Conservation (phyloP, 1,140 invertebrate genomes). For the Daktulosphaira vitifoliae region DNA sequence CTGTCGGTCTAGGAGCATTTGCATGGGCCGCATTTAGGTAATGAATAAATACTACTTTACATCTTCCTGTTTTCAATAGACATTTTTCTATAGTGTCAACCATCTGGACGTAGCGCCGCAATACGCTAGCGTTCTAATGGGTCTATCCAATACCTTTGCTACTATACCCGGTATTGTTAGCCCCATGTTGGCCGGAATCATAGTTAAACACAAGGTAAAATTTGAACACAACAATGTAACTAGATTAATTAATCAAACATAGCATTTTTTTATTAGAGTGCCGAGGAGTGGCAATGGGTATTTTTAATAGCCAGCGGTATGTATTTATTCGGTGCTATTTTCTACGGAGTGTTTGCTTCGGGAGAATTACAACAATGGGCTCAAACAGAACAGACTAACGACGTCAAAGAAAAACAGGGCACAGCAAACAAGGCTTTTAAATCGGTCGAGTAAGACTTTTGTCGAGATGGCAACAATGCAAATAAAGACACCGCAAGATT, state of each 20-base stretch:
- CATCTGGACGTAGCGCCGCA: slow-evolving; percentile 78
- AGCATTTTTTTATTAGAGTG: slow-evolving; percentile 35
- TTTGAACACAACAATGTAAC: background rate
- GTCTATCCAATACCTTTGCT: slow-evolving; percentile 77
- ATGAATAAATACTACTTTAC: slow-evolving; percentile 51
- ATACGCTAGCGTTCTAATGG: slow-evolving; percentile 74
- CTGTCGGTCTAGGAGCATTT: slow-evolving; percentile 79
- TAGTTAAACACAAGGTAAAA: slow-evolving; percentile 60
- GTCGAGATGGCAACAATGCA: too few relatives aligned
- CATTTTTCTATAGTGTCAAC: slow-evolving; percentile 59
- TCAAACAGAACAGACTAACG: background rate
- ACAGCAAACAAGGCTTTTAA: background rate
- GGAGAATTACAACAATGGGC: slow-evolving; percentile 49
- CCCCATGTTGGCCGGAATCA: slow-evolving; percentile 65
- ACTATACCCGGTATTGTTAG: slow-evolving; percentile 80
- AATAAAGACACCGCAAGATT: too few relatives aligned
- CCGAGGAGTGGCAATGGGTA: slow-evolving; percentile 48
- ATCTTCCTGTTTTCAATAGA: slow-evolving; percentile 54
- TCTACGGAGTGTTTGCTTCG: slow-evolving; percentile 47
- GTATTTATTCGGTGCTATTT: slow-evolving; percentile 47
- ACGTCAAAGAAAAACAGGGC: background rate
- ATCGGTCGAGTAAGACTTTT: too few relatives aligned
- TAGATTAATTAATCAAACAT: too few relatives aligned
- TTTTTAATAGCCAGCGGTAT: slow-evolving; percentile 48
- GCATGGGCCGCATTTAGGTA: slow-evolving; percentile 79